Percentiles rank a stretch among this genome's conserved stretches.
phyloP scores from a whole-genome alignment of 2,888 invertebrate species.

The Tupiocoris notatus region DNA sequence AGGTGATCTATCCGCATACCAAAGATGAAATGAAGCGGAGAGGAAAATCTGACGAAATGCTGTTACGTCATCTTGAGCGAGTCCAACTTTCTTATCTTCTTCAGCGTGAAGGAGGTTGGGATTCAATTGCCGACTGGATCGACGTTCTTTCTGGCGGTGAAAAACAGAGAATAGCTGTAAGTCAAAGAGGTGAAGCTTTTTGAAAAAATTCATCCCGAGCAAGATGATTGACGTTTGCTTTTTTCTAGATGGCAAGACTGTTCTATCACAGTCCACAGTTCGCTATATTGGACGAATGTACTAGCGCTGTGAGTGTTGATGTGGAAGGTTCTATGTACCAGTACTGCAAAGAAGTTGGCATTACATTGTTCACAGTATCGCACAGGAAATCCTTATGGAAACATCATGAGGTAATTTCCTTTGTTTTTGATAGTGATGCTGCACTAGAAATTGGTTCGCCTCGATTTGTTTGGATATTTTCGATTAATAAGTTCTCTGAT shows the following conservation, averaged over 20 bases:
- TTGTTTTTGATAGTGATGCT: no score
- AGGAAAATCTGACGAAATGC: slow-evolving; percentile 74
- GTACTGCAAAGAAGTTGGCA: slow-evolving; percentile 83
- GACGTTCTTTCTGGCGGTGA: slow-evolving; percentile 97
- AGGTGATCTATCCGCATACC: slow-evolving; percentile 91
- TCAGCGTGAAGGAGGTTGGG: slow-evolving; percentile 82
- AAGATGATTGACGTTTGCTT: not conserved
- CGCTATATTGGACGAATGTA: slow-evolving; percentile 98
- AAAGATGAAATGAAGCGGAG: slow-evolving; percentile 76
- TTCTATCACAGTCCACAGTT: slow-evolving; percentile 98
- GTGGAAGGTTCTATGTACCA: slow-evolving; percentile 97
- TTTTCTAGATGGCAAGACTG: slow-evolving; percentile 80
- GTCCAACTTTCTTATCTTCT: slow-evolving; percentile 84
- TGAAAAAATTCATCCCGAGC: no score
- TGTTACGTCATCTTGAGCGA: slow-evolving; percentile 71
- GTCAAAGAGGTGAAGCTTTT: slow-evolving; percentile 47
- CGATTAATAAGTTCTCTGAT: not conserved
- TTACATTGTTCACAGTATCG: slow-evolving; percentile 95
- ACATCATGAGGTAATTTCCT: slow-evolving; percentile 75
- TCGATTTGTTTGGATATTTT: no score
- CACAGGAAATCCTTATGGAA: slow-evolving; percentile 96
- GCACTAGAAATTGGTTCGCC: no score
- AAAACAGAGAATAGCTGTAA: slow-evolving; percentile 92
- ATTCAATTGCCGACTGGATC: slow-evolving; percentile 96
- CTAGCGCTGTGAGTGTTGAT: slow-evolving; percentile 97